phyloP scores from a whole-genome alignment of 1,140 invertebrate species.

The Saccostrea echinata region DNA sequence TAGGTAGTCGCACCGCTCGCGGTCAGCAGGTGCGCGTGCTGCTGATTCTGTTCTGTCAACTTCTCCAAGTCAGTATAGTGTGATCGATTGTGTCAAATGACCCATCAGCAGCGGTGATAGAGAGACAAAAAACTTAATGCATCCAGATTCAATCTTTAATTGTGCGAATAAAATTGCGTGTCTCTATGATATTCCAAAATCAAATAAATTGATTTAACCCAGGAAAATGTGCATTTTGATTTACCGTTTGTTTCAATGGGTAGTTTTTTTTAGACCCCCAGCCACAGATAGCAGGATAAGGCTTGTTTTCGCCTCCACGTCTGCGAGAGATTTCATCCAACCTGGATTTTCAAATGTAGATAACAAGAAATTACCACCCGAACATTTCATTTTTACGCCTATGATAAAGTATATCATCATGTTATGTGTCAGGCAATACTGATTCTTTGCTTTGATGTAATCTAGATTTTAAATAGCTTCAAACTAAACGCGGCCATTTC shows the following conservation, averaged over 20 bases:
- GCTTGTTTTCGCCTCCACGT: slow-evolving; percentile 10
- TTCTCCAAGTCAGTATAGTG: background rate
- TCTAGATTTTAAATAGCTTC: no score
- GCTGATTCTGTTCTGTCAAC: slow-evolving; percentile 3
- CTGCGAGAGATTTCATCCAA: background rate
- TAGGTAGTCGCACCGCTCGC: slow-evolving; percentile 4
- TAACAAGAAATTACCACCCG: background rate
- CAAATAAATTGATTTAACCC: background rate
- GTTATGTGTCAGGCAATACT: background rate
- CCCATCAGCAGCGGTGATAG: background rate
- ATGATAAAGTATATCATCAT: background rate
- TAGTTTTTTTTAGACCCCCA: background rate
- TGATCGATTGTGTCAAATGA: slow-evolving; percentile 11
- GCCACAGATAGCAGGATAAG: background rate
- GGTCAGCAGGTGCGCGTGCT: slow-evolving; percentile 14
- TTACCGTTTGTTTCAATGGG: background rate
- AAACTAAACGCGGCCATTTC: no score
- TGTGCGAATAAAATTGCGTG: slow-evolving; percentile 1
- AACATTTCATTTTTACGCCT: background rate
- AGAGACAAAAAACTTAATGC: background rate
- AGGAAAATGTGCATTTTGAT: background rate
- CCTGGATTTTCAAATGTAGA: background rate
- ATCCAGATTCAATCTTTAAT: background rate
- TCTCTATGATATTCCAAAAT: background rate
- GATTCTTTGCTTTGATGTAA: no score